phyloP scores from a whole-genome alignment of 2,888 invertebrate species.

The Hydraecia micacea region DNA sequence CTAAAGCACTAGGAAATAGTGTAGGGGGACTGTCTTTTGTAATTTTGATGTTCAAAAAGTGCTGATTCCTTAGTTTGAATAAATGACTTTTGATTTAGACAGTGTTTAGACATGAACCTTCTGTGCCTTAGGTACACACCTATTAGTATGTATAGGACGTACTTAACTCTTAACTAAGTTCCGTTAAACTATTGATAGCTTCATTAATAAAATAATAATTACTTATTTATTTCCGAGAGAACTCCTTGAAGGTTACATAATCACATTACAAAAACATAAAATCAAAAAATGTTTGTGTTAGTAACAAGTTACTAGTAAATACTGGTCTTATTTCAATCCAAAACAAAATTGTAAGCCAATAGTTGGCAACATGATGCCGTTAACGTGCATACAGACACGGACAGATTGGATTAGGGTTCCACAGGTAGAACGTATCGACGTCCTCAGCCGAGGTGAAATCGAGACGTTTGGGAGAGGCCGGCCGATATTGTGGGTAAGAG shows the following conservation, averaged over 20 bases:
- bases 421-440: slow-evolving; percentile 70
- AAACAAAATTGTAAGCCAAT: slow-evolving; percentile 21
- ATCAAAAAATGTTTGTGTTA: background rate
- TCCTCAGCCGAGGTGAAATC: slow-evolving; percentile 65
- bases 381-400: slow-evolving; percentile 42
- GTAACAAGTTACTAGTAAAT: background rate
- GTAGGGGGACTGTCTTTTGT: background rate
- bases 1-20: background rate
- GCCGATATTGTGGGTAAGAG: slow-evolving; percentile 70
- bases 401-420: slow-evolving; percentile 70
- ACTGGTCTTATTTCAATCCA: background rate
- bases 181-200: background rate
- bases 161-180: background rate
- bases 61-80: background rate
- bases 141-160: background rate
- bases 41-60: background rate
- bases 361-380: slow-evolving; percentile 23
- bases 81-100: background rate
- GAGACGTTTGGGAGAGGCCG: slow-evolving; percentile 67
- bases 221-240: background rate
- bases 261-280: background rate
- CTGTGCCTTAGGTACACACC: background rate
- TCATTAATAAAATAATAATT: background rate
- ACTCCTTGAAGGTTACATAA: background rate
- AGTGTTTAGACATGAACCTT: background rate